Evolutionary conservation across 2,888 invertebrate genomes (phyloP), one percentile per base, ranked within the genome.

Genomic region (Torymus tubicola): DNA sequence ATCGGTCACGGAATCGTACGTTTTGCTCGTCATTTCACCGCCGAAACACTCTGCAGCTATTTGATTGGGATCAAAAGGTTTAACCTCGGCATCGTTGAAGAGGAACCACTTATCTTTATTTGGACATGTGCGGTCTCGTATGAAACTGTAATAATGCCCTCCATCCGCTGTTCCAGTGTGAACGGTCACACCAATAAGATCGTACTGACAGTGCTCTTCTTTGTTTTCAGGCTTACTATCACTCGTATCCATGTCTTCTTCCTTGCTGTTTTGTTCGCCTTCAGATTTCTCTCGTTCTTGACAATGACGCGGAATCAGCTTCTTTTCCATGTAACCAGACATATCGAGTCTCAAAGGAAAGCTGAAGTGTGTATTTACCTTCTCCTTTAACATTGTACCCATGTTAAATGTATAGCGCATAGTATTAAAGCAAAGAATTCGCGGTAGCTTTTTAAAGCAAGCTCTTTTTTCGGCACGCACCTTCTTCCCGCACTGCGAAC

Each of bases 101-200:
- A 97, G 92, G 87, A 96, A 95, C 98, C 98, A 98, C 86, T 97
- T 96, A 91, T 98, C 98, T 87, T 95, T 94, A 69, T 93, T 93
- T 0, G 92, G 91, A 0, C 92, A 92, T 2, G 93, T 92, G 57
- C 97, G 93, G 91, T 98, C 98, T 84, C 97, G 94, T 83, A 98
- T 98, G 90, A 98, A 98, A 92, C 96, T 96, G 91, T 98, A 98
- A 91, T 98, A 98, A 91, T 98, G 98, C 0, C 98, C 98, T 74
- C 98, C 98, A 90, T 98, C 98, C 0, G 98, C 98, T 0, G 98
- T 98, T n/a, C 98, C 98, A 16, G 98, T 98, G 92, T 98, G 98
- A 0, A 98, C 98, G 0, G 98, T 98, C 13, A 98, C 98, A 13
- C 98, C 98, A 82, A 97, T 97, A 83, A 97, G 91, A 90, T 97